Conservation (phyloP, 2,113 vertebrate genomes). For the Nycticorax nycticorax region DNA sequence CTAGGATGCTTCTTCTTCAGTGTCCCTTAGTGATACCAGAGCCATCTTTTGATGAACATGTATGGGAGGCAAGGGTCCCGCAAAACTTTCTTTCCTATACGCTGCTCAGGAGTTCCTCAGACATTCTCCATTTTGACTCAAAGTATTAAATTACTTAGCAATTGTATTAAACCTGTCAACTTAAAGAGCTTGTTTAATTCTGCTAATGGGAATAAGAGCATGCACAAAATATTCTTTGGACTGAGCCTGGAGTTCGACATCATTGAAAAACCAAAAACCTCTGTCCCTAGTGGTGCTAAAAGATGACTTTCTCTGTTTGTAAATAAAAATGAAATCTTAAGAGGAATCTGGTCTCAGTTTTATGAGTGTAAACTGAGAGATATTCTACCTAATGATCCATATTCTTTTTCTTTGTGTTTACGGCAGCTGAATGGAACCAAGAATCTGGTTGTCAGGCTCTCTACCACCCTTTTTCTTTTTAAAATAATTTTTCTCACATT, state of each 20-base stretch:
- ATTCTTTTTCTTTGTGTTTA: neutral
- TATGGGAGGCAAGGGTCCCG: neutral
- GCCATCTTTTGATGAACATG: neutral
- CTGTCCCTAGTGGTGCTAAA: neutral
- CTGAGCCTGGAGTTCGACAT: neutral
- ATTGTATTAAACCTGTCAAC: rapidly evolving
- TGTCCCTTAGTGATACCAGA: neutral
- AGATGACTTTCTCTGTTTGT: neutral
- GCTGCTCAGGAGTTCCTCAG: neutral
- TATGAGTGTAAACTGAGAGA: neutral
- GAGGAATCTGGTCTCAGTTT: neutral
- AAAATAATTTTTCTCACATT: neutral
- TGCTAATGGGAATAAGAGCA: neutral
- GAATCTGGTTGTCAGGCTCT: neutral
- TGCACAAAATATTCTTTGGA: neutral
- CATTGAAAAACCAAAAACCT: neutral
- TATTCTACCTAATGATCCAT: neutral
- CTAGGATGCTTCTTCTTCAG: neutral
- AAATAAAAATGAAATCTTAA: neutral
- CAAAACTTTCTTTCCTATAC: neutral
- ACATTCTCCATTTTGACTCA: neutral
- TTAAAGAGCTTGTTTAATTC: neutral
- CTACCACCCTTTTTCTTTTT: neutral
- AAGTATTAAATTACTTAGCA: neutral
- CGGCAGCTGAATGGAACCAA: neutral